A percentile compares a stretch with the other conserved stretches of the same genome.
These are phyloP conservation scores for Edolisoma coerulescens DNA, from an alignment of 2,113 vertebrate genomes.

Conservation along the genomic window DNA sequence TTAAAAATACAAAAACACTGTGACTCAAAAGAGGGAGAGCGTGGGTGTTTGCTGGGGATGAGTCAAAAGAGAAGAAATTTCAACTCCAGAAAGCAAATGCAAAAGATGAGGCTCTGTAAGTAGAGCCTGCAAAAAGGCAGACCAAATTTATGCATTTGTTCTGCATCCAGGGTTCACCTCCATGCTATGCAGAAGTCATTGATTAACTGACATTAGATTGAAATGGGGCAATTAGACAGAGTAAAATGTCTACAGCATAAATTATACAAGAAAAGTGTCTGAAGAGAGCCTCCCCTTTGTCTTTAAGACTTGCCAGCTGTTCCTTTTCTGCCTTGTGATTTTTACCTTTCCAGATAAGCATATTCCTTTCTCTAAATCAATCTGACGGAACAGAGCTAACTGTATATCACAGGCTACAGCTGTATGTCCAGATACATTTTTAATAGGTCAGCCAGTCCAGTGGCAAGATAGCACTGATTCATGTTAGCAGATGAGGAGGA, in stretches of 20 bases:
- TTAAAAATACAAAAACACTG: constrained; percentile 59
- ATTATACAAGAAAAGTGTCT: constrained; percentile 55
- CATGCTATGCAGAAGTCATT: constrained; percentile 44
- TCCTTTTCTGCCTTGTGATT: constrained; percentile 20
- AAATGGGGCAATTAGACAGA: constrained; percentile 66
- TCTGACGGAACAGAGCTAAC: background rate
- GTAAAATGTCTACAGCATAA: constrained; percentile 61
- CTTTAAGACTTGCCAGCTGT: constrained; percentile 45
- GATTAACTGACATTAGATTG: constrained; percentile 56
- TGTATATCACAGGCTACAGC: constrained; percentile 22
- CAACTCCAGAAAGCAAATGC: constrained; percentile 30
- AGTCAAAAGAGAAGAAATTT: constrained; percentile 53
- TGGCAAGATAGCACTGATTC: constrained; percentile 4
- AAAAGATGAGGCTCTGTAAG: constrained; percentile 21
- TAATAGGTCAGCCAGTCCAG: constrained; percentile 12
- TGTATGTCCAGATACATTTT: constrained; percentile 44
- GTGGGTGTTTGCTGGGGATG: constrained; percentile 48
- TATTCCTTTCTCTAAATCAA: constrained; percentile 18
- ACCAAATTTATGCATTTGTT: constrained; percentile 38
- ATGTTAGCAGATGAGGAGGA: background rate
- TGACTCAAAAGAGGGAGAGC: constrained; percentile 14
- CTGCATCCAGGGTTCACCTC: constrained; percentile 51
- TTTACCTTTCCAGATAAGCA: constrained; percentile 44
- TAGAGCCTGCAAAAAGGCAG: constrained; percentile 39
- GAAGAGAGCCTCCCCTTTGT: constrained; percentile 29